phyloP scores from a whole-genome alignment of 1,140 invertebrate genomes.

The Dendroctonus valens region DNA sequence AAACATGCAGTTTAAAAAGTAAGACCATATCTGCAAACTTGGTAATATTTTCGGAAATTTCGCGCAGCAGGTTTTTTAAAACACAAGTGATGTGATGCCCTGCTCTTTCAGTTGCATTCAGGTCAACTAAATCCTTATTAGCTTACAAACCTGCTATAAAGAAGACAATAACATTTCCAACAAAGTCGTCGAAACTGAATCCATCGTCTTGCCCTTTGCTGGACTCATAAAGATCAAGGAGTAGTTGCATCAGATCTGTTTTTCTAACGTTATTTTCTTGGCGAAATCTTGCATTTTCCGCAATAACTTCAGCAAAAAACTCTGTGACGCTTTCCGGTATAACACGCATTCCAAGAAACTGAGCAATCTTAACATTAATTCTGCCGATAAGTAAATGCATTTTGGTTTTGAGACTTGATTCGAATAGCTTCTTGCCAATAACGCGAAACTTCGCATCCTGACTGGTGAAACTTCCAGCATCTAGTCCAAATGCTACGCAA shows the following conservation, averaged over 20 bases:
- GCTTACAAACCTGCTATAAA: constrained; percentile 23
- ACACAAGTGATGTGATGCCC: too few species aligned
- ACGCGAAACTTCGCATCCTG: constrained; percentile 55
- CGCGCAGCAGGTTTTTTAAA: too few species aligned
- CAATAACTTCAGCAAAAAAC: constrained; percentile 53
- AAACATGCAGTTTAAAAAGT: too few species aligned
- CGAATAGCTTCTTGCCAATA: constrained; percentile 15
- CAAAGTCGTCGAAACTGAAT: constrained; percentile 28
- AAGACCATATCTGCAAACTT: too few species aligned
- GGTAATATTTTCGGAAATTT: too few species aligned
- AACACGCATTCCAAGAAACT: constrained; percentile 1
- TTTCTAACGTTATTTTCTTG: constrained; percentile 49
- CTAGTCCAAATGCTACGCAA: constrained; percentile 62
- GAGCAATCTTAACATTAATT: constrained; percentile 8
- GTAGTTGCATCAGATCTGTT: constrained; percentile 57
- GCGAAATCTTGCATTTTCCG: constrained; percentile 52
- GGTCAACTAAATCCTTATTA: too few species aligned
- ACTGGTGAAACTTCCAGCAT: constrained; percentile 58
- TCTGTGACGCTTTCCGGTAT: constrained; percentile 40
- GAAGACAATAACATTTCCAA: constrained; percentile 23
- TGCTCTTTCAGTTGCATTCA: too few species aligned
- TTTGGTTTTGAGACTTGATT: not conserved
- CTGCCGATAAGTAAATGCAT: constrained; percentile 2
- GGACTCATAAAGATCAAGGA: constrained; percentile 50
- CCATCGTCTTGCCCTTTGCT: constrained; percentile 6